A percentile compares a stretch with the other conserved stretches of the same genome.
phyloP scores from a whole-genome alignment of 1,140 invertebrate genomes.

The Drosophila murphyi region DNA sequence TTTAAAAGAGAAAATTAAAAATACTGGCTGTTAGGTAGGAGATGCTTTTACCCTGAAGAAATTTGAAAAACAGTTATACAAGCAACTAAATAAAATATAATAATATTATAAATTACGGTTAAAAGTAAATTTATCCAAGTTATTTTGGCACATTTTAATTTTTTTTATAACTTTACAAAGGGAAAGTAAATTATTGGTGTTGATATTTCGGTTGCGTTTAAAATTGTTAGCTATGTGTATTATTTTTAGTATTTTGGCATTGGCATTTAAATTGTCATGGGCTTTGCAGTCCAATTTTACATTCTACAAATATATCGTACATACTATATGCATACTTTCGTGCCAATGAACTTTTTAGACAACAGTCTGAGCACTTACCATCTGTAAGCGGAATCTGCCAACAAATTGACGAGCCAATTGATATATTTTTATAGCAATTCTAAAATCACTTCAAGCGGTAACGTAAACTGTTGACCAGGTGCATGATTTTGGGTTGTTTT shows the following conservation, averaged over 20 bases:
- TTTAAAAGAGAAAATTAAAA: conserved; percentile 11
- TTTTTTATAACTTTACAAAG: no score
- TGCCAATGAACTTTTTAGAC: conserved; percentile 35
- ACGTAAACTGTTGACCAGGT: conserved; percentile 26
- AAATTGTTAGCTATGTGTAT: not conserved
- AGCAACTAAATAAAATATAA: no score
- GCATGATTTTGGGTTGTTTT: conserved; percentile 12
- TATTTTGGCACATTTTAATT: no score
- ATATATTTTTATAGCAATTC: conserved; percentile 27
- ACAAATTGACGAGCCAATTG: conserved; percentile 4
- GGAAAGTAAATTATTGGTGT: no score
- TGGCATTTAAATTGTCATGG: no score
- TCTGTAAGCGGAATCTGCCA: conserved; percentile 6
- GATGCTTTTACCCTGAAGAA: no score
- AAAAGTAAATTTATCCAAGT: no score
- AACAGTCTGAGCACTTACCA: not conserved
- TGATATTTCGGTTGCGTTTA: no score
- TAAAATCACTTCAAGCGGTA: conserved; percentile 5
- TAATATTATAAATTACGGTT: no score
- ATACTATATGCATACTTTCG: not conserved
- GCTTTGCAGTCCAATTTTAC: not conserved
- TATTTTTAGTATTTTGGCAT: no score
- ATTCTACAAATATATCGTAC: not conserved
- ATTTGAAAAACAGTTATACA: no score
- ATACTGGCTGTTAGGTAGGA: no score